Conservation (phyloP, 2,113 vertebrate species). For the Boleophthalmus pectinirostris region DNA sequence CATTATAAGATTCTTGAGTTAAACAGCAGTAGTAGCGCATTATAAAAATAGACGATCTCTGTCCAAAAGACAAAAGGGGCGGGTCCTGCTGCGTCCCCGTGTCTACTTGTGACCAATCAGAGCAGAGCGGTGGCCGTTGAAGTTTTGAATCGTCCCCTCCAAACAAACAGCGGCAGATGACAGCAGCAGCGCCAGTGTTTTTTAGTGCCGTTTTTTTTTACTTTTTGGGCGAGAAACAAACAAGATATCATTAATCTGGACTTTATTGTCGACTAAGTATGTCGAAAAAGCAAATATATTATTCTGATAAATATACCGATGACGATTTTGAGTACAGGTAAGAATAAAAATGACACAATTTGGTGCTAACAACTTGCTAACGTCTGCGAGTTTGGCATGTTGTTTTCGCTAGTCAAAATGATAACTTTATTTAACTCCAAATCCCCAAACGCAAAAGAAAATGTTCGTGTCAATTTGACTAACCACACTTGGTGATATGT, state of each 20-base stretch:
- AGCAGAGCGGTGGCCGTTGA: slow-evolving; percentile 51
- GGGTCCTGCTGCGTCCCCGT: not conserved
- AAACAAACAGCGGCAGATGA: slow-evolving; percentile 59
- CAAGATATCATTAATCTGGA: not conserved
- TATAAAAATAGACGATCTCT: slow-evolving; percentile 9
- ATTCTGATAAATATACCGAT: slow-evolving; percentile 80
- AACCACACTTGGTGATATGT: not conserved
- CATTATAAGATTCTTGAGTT: too few relatives aligned
- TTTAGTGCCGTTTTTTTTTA: not conserved
- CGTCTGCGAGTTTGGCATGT: not conserved
- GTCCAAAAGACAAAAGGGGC: rapidly evolving
- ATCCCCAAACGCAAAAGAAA: not conserved
- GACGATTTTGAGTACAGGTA: slow-evolving; percentile 81
- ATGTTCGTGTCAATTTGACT: not conserved
- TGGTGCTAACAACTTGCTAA: slow-evolving; percentile 6
- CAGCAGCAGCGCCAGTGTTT: slow-evolving; percentile 24
- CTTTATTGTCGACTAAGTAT: slow-evolving; percentile 38
- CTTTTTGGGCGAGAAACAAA: not conserved
- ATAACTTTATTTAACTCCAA: not conserved
- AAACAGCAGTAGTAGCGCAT: not conserved
- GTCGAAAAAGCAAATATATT: slow-evolving; percentile 80
- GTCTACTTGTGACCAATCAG: slow-evolving; percentile 56
- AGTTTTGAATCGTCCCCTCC: slow-evolving; percentile 60
- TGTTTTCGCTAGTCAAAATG: not conserved
- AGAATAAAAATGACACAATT: not conserved